Base-by-base conservation (phyloP, 2,113 vertebrate genomes). In the Grantiella picta region DNA sequence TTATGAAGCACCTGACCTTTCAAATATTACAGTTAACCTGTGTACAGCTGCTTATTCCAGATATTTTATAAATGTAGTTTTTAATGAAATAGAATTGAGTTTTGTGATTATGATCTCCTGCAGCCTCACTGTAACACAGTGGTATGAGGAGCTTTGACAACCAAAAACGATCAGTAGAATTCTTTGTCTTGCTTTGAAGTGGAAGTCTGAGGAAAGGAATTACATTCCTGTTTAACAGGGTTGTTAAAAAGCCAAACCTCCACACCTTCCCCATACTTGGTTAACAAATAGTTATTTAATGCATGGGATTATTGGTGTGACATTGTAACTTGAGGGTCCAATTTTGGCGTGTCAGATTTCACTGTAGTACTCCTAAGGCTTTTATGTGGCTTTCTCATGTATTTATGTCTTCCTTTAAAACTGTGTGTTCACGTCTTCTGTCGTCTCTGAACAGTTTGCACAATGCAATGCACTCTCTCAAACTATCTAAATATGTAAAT, bases 11-110 rank as follows among this genome's bases (percentile, higher is more conserved):
- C 88, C 56, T 80, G 70, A 82, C 91, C 36, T 95, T 86, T 92
- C 53, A 96, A 96, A 72, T 88, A 86, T 82, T 94, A 87, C 75
- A 91, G 68, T 77, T 95, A 60, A 80, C 71, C 88, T 95, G 91
- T 95, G 60, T 90, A 91, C 92, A 95, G 91, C 92, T 96, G 92
- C 87, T 97, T 97, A 72, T 96, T 95, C 61, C 86, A 61, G 91
- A 52, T 79, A 75, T 28, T 96, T 77, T 91, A 65, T 72, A 96
- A 93, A 59, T 65, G 59, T 91, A 53, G 25, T 84, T 93, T 53
- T 5, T 91, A 69, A 68, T 69, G 36, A 64, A 78, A 70, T 93
- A 92, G 92, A 72, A 66, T 60, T 82, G 78, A 31, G 36, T 65
- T 57, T 28, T 87, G 47, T 71, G 40, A 83, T 88, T 83, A n/a